Conservation (phyloP, 2,113 vertebrate species). For the Neogobius melanostomus region DNA sequence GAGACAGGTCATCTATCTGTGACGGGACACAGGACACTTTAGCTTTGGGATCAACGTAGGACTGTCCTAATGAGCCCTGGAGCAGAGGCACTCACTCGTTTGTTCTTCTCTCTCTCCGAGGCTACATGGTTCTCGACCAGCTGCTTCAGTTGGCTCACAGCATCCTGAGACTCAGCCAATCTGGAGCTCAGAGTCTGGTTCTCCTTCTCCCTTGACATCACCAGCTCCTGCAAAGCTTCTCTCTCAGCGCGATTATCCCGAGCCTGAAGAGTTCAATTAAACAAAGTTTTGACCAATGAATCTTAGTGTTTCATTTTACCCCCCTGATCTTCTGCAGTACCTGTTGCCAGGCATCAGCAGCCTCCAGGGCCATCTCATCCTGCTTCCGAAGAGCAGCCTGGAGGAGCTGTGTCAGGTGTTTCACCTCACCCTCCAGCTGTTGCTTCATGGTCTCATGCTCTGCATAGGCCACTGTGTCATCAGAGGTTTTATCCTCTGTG, state of each 20-base stretch:
- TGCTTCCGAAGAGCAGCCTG: slow-evolving; percentile 87
- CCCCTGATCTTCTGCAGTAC: slow-evolving; percentile 44
- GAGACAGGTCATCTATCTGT: slow-evolving; percentile 92
- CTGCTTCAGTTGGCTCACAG: slow-evolving; percentile 84
- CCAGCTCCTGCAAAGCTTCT: slow-evolving; percentile 65
- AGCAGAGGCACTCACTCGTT: slow-evolving; percentile 79
- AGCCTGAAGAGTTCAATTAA: slow-evolving; percentile 37
- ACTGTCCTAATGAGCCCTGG: background rate
- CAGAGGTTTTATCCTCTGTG: slow-evolving; percentile 75
- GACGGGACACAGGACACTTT: background rate
- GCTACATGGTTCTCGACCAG: slow-evolving; percentile 84
- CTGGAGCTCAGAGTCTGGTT: slow-evolving; percentile 76
- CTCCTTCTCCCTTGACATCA: slow-evolving; percentile 66
- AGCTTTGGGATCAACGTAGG: background rate
- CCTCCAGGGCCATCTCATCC: slow-evolving; percentile 84
- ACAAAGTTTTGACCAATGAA: background rate
- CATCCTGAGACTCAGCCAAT: slow-evolving; percentile 84
- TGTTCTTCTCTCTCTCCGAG: slow-evolving; percentile 93
- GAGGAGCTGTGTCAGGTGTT: slow-evolving; percentile 80
- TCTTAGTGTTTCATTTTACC: background rate
- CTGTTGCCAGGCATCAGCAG: slow-evolving; percentile 83
- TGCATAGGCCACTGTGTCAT: slow-evolving; percentile 77
- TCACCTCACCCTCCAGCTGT: slow-evolving; percentile 81
- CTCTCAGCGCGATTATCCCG: slow-evolving; percentile 63
- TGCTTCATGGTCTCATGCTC: slow-evolving; percentile 79